Conservation (phyloP, 1,140 invertebrate species). For the Diabrotica undecimpunctata region DNA sequence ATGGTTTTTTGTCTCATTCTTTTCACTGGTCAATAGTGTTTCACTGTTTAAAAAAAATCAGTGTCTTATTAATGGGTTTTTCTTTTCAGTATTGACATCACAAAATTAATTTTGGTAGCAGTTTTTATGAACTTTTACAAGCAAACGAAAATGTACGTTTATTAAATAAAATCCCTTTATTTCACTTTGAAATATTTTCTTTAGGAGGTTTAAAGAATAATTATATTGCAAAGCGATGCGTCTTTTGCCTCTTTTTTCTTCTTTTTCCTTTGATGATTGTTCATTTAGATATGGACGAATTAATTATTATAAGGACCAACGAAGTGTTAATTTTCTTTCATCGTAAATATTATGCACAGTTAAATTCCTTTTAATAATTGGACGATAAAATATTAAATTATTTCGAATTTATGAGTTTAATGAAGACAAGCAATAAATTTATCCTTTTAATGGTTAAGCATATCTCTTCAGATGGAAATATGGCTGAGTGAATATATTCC, state of each 20-base stretch:
- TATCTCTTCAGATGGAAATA: not conserved
- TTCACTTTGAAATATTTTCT: no score
- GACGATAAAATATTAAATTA: not conserved
- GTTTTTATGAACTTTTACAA: no score
- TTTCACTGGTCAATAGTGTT: no score
- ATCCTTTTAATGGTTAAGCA: not conserved
- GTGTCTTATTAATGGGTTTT: no score
- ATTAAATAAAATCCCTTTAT: no score
- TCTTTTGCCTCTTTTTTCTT: not conserved
- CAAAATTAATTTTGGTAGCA: no score
- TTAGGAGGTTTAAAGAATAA: not conserved
- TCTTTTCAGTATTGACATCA: no score
- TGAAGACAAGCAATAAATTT: slow-evolving; percentile 1
- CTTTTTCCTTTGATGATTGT: slow-evolving; percentile 12
- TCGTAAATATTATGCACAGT: slow-evolving; percentile 1
- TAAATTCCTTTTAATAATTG: slow-evolving; percentile 9
- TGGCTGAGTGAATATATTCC: not conserved
- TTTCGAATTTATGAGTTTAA: not conserved
- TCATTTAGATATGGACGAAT: slow-evolving; percentile 6
- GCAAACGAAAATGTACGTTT: no score
- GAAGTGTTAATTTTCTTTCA: slow-evolving; percentile 11
- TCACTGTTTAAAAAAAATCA: no score
- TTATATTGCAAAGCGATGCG: not conserved
- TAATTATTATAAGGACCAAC: not conserved
- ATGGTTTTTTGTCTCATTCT: no score